Evolutionary conservation across 2,888 invertebrate genomes (phyloP).

Genomic region (Macrosiphum euphorbiae): DNA sequence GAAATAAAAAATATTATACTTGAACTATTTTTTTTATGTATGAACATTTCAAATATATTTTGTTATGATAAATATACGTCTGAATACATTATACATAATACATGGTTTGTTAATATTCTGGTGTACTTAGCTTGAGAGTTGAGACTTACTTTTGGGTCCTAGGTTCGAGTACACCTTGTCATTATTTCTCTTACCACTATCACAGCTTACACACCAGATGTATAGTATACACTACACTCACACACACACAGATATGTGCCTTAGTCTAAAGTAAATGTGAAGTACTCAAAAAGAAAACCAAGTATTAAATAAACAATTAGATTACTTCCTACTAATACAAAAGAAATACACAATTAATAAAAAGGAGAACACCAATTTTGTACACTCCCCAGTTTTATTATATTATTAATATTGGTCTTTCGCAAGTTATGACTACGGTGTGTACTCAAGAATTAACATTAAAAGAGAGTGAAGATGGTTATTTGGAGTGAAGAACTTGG

Average conservation of each 20-base stretch:
- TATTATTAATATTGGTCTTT: neutral
- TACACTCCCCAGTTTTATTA: neutral
- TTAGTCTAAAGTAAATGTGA: neutral
- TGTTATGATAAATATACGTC: neutral
- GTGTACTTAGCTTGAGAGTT: neutral
- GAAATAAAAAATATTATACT: slow-evolving; percentile 35
- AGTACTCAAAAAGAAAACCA: neutral
- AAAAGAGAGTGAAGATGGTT: neutral
- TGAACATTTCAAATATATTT: neutral
- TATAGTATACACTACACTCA: neutral
- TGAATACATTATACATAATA: neutral
- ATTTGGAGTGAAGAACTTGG: neutral
- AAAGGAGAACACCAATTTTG: neutral
- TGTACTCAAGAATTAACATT: neutral
- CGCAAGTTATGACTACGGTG: neutral
- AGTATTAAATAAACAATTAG: neutral
- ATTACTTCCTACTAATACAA: neutral
- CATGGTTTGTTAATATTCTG: neutral
- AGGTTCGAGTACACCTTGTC: neutral
- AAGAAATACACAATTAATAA: neutral
- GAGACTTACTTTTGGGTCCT: neutral
- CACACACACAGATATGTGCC: neutral
- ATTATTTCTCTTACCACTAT: neutral
- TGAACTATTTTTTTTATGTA: neutral
- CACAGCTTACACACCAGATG: neutral